These are phyloP conservation scores for Chrysaora quinquecirrha DNA, from an alignment of 30 jellyfish, hydroid and myxozoan genomes.

Conservation along the genomic window DNA sequence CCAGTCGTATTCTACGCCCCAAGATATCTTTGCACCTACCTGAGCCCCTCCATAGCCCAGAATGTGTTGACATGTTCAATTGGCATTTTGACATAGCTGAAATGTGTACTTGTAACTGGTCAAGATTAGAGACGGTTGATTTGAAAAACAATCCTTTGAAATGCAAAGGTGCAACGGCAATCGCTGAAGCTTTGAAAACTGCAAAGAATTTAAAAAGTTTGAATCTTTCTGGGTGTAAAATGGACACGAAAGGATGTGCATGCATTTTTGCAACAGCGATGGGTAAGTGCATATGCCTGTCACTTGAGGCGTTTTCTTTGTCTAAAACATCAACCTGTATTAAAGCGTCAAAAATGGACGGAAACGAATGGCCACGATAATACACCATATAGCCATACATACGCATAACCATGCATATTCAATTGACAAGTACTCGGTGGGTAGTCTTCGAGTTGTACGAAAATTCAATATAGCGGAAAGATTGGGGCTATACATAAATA, in stretches of 20 bases:
- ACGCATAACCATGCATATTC: no score
- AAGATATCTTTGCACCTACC: neutral
- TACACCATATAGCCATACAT: neutral
- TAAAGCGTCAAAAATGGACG: no score
- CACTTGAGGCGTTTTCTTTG: neutral
- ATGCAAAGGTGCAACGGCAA: neutral
- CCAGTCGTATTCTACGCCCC: neutral
- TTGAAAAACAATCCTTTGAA: neutral
- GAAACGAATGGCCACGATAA: no score
- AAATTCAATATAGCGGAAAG: no score
- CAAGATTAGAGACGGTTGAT: neutral
- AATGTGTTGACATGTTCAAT: neutral
- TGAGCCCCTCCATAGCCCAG: neutral
- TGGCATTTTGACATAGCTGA: neutral
- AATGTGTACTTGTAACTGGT: constrained; percentile 2
- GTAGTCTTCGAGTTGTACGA: no score
- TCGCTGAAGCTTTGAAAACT: neutral
- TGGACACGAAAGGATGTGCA: neutral
- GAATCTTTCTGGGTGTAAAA: neutral
- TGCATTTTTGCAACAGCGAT: neutral
- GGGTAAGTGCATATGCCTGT: neutral
- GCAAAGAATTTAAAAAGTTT: neutral
- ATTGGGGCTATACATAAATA: no score
- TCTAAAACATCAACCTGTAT: neutral
- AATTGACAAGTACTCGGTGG: no score